Base-by-base conservation (phyloP, 1,140 invertebrate species). In the Drosophila auraria region DNA sequence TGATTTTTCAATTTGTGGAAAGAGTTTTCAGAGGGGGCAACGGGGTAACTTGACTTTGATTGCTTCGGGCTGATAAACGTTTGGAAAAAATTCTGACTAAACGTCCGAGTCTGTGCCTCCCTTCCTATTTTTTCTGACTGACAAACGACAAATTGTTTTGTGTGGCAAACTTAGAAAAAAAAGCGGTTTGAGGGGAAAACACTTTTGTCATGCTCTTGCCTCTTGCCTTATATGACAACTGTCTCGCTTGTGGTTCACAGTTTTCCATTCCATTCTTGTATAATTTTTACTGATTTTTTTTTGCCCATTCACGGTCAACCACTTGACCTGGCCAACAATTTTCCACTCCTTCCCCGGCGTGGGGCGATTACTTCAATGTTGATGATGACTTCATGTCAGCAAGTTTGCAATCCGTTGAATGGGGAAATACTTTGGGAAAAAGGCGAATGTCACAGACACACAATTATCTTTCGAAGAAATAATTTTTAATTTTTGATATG, bases 321-420 rank as follows among this genome's bases (percentile, higher is more conserved):
- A 83, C 81, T 83, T 83, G 80, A 83, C 75, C 80, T 83, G 63
- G 62, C 62, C 66, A 68, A 53, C 75, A 70, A 68, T 78, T 69
- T 60, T 51, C 57, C 56, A 63, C 42, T 33, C 64, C 38, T 40
- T 45, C 9, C 5, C 3, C 20, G 6, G 20, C 14, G n/a, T 15
- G 2, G 59, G 59, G 45, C 14, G 47, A 15, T 38, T 53, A 23
- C 60, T 53, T 5, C 45, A 30, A 60, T 70, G 59, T 59, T 73
- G 73, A 81, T 73, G 73, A 81, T 76, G 72, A 59, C 78, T 64
- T 71, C 58, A 81, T 81, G 79, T 81, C 79, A 71, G 73, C 64
- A 27, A 69, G 78, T 80, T 80, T 60, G 70, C 78, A 68, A 25
- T n/a, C 33, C 33, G 50, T 49, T 51, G 25, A 53, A 45, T 53